Base-by-base conservation (phyloP, 1,140 invertebrate genomes). In the Agrypnia vestita region DNA sequence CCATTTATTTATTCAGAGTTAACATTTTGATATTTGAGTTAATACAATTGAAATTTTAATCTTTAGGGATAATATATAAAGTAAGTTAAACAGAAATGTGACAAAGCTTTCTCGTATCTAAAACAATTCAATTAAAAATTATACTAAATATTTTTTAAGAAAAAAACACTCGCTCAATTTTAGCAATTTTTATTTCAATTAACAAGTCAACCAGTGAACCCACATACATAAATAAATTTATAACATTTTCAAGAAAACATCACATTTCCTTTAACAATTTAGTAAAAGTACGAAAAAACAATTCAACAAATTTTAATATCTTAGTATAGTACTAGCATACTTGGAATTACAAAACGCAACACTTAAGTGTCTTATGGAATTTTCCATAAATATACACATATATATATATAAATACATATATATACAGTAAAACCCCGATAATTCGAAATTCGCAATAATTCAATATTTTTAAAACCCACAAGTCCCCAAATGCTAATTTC, bases 201-300 rank as follows among this genome's bases (percentile, higher is more conserved):
- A 79, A 79, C 78, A 79, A 35, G 78, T 79, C 78, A 79, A 79
- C 78, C 78, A 78, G 75, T 25, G 71, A 74, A 59, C 78, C 78
- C 78, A 62, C 74, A 79, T 35, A 73, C 12, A 53, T 76, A 59
- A 77, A 67, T 77, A 77, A 71, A 77, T 77, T 77, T 69, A 77
- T 77, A 77, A 77, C 61, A 77, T 35, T 62, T 77, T 77, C 51
- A 74, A 56, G 43, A 72, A 77, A 77, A 77, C 75, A 78, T 78
- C 76, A 78, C 76, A 78, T 78, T 55, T 59, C 17, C 44, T 64
- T 64, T 67, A 77, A 77, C 67, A 71, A 78, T 77, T 64, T 47
- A 78, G 62, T 78, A 78, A 62, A 78, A 71, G 46, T 78, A 71
- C 21, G 62, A 67, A 77, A 64, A 78, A 78, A 78, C 49, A 76